Conservation (phyloP, 2,888 invertebrate genomes). For the Augiades crinisus region DNA sequence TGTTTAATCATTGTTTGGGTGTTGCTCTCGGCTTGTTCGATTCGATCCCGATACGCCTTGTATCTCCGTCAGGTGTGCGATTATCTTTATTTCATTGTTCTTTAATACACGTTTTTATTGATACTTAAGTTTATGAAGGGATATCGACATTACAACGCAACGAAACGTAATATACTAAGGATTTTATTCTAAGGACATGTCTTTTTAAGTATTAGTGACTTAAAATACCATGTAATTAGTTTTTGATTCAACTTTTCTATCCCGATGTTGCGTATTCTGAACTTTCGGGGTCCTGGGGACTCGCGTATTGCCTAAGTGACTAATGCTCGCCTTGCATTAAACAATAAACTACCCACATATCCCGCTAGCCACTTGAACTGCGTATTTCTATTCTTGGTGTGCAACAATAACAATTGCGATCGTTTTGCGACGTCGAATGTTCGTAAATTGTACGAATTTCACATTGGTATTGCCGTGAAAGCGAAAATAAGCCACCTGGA, state of each 20-base stretch:
- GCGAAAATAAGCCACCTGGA: too few relatives aligned
- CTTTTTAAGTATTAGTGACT: too few relatives aligned
- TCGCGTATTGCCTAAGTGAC: background rate
- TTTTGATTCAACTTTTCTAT: too few relatives aligned
- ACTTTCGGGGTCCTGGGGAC: too few relatives aligned
- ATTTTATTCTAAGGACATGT: too few relatives aligned
- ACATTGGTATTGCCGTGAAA: background rate
- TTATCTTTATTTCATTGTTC: slow-evolving; percentile 11
- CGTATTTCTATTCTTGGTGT: slow-evolving; percentile 9
- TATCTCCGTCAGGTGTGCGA: slow-evolving; percentile 1
- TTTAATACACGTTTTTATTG: slow-evolving; percentile 16
- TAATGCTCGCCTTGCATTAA: background rate
- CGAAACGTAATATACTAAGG: background rate
- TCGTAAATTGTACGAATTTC: slow-evolving; percentile 5
- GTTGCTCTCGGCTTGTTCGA: slow-evolving; percentile 8
- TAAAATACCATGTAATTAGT: too few relatives aligned
- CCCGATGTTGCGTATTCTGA: too few relatives aligned
- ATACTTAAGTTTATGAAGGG: slow-evolving; percentile 15
- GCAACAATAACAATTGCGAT: slow-evolving; percentile 8
- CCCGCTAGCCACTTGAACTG: background rate
- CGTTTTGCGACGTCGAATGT: slow-evolving; percentile 2
- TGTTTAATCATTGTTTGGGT: slow-evolving; percentile 22
- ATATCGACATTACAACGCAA: background rate
- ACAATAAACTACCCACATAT: slow-evolving; percentile 12
- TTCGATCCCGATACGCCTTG: background rate